Base-by-base conservation (phyloP, 2,888 invertebrate genomes). In the Leucoma salicis region DNA sequence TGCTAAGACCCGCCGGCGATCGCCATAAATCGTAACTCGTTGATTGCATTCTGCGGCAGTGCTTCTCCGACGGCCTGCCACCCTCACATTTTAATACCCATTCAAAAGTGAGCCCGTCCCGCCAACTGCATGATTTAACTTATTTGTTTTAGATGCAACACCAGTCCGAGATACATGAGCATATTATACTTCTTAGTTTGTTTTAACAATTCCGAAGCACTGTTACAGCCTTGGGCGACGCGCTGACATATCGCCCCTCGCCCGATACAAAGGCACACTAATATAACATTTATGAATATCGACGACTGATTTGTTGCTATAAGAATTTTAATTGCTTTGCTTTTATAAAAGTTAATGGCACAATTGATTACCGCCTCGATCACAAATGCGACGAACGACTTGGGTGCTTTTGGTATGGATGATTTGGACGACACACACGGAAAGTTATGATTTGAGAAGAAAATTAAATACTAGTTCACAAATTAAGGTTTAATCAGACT, bases 101-200 rank as follows among this genome's bases (percentile, higher is more conserved):
- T 69, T 73, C 73, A 74, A 65, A 42, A 65, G 5, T 63, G 58
- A 61, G 69, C 66, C 70, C 70, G 71, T 63, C 49, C 40, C 41
- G 53, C 59, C 64, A 58, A 64, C 46, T 73, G 73, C 71, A 76
- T 81, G 78, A 82, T 82, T 81, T 79, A 82, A 77, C 63, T 78
- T 82, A 79, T 83, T 82, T 78, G 80, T 79, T 82, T 82, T 77
- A 78, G 75, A 75, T 73, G 64, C 76, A 71, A 72, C 67, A 67
- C 63, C 71, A 70, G 66, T 61, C 55, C 60, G 71, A 79, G 78
- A 81, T 80, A 77, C 77, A 80, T 82, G 73, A 67, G 72, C 63
- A 72, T 71, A 74, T 82, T 81, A 73, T 50, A 33, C 25, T 33
- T 70, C 58, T 63, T 59, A 67, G 70, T 76, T 78, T 77, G 76